Conservation (phyloP, 2,797 vertebrate genomes). For the Peromyscus eremicus region DNA sequence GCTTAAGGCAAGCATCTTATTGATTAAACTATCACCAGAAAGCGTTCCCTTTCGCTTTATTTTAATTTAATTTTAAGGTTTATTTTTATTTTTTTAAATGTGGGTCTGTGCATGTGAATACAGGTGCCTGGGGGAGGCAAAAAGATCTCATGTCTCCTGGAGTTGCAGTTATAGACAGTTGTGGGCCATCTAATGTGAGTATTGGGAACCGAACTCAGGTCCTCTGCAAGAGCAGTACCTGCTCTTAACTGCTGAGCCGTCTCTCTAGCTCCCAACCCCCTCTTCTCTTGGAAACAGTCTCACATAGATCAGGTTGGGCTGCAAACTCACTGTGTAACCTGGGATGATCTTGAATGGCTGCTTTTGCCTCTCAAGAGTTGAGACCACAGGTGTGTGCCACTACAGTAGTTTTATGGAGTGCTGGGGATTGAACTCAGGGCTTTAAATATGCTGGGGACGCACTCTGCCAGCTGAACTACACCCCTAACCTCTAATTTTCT, state of each 20-base stretch:
- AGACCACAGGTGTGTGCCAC: background rate
- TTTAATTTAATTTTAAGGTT: background rate
- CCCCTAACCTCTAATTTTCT: background rate
- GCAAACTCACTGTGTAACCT: background rate
- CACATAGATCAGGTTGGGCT: background rate
- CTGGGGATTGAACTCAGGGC: background rate
- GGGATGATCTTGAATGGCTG: background rate
- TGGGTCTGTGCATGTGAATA: background rate
- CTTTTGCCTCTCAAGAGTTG: background rate
- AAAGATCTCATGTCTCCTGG: background rate
- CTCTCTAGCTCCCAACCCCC: too few relatives aligned
- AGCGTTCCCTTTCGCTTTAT: background rate
- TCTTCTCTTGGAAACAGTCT: background rate
- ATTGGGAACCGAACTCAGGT: background rate
- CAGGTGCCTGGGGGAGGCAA: too few relatives aligned
- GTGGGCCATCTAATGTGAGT: background rate
- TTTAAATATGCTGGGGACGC: background rate
- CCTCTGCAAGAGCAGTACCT: background rate
- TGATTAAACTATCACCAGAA: background rate
- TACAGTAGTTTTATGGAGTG: background rate
- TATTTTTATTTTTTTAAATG: background rate
- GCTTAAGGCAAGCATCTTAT: background rate
- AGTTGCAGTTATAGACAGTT: background rate
- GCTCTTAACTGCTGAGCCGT: background rate
- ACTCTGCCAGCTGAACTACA: background rate